These are phyloP conservation scores for Brachyopa scutellaris DNA, from an alignment of 2,888 invertebrate species.

Conservation along the genomic window DNA sequence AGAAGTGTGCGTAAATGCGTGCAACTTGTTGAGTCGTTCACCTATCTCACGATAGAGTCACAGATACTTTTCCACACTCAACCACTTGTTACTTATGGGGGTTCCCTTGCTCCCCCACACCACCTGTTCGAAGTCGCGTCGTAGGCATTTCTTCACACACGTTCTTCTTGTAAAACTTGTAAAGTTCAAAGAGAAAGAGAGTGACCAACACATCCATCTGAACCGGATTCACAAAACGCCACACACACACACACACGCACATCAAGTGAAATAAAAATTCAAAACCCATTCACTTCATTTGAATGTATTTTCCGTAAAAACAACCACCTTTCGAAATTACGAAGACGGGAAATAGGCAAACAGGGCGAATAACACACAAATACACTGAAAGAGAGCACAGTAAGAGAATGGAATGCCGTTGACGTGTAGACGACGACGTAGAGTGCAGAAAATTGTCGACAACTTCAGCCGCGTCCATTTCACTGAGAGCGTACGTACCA, in stretches of 20 bases:
- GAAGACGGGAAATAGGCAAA: conserved; percentile 46
- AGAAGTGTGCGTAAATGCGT: conserved; percentile 52
- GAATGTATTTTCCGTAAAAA: too few species aligned
- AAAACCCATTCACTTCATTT: conserved; percentile 64
- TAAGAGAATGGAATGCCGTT: conserved; percentile 57
- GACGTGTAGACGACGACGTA: not conserved
- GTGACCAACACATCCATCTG: conserved; percentile 38
- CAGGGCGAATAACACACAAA: not conserved
- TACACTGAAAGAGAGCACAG: not conserved
- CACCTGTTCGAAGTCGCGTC: conserved; percentile 4
- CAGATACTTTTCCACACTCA: conserved; percentile 60
- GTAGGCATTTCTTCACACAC: conserved; percentile 42
- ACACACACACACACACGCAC: conserved; percentile 21
- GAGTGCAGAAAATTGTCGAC: conserved; percentile 66
- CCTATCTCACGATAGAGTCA: conserved; percentile 56
- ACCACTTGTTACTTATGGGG: conserved; percentile 63
- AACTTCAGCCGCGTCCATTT: conserved; percentile 63
- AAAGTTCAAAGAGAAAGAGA: conserved; percentile 65
- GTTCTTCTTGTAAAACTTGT: conserved; percentile 61
- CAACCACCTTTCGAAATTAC: conserved; percentile 68
- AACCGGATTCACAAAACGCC: conserved; percentile 70
- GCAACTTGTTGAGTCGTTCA: conserved; percentile 73
- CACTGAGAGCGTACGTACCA: conserved; percentile 67
- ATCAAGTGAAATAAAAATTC: conserved; percentile 47
- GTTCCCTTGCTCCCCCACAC: conserved; percentile 11